A percentile compares a stretch with the other conserved stretches of the same genome.
Conservation (phyloP, 2,888 invertebrate genomes). For the Podabrus alpinus region DNA sequence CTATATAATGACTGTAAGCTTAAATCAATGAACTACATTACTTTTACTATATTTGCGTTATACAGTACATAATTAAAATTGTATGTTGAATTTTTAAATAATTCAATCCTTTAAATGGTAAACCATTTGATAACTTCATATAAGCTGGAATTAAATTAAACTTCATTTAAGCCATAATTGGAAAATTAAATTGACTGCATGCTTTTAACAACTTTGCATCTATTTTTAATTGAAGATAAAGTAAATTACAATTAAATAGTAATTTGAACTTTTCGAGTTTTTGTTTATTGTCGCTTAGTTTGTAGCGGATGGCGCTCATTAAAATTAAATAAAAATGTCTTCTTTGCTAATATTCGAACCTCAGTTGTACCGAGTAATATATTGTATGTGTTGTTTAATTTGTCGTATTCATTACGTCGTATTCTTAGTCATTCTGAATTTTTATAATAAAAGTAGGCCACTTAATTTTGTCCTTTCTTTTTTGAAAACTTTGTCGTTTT, state of each 20-base stretch:
- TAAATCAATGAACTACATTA: neutral
- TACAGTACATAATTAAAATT: neutral
- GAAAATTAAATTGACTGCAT: neutral
- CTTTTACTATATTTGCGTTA: neutral
- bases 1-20: neutral
- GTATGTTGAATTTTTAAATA: neutral
- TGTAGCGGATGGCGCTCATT: too few relatives aligned
- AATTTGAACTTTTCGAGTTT: neutral
- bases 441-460: too few relatives aligned
- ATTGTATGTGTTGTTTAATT: too few relatives aligned
- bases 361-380: too few relatives aligned
- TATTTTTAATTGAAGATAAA: neutral
- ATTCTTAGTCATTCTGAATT: too few relatives aligned
- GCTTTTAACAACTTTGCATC: neutral
- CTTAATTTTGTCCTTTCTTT: too few relatives aligned
- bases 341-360: too few relatives aligned
- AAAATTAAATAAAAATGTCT: too few relatives aligned
- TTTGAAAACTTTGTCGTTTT: too few relatives aligned
- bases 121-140: neutral
- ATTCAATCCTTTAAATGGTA: neutral
- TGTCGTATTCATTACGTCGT: too few relatives aligned
- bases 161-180: neutral
- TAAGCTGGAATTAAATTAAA: neutral
- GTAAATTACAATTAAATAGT: neutral
- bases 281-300: neutral